phyloP scores from a whole-genome alignment of 2,113 vertebrate genomes.

The Beaufortia kweichowensis region DNA sequence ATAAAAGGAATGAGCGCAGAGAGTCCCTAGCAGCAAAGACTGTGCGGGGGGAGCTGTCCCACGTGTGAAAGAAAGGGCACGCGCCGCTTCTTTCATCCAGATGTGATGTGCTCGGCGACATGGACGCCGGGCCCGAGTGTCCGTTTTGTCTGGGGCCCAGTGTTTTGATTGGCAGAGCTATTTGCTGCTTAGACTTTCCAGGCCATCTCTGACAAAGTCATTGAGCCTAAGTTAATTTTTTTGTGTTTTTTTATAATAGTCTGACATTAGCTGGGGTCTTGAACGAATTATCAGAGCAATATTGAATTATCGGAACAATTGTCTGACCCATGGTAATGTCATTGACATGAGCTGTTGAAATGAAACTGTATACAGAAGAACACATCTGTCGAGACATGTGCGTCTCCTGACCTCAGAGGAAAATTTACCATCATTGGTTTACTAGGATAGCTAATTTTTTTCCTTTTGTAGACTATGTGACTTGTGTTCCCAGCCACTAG shows the following conservation, averaged over 20 bases:
- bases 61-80: slow-evolving; percentile 75
- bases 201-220: background rate
- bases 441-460: too few relatives aligned
- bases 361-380: background rate
- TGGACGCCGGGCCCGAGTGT: slow-evolving; percentile 55
- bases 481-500: too few relatives aligned
- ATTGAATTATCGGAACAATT: background rate
- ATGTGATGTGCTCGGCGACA: slow-evolving; percentile 66
- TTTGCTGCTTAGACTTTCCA: slow-evolving; percentile 42
- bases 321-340: background rate
- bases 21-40: slow-evolving; percentile 63
- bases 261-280: too few relatives aligned
- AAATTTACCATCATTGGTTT: too few relatives aligned
- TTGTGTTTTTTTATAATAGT: background rate
- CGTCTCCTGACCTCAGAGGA: background rate
- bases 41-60: slow-evolving; percentile 53
- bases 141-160: slow-evolving; percentile 53
- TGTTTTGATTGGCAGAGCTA: slow-evolving; percentile 60
- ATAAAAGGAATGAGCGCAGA: slow-evolving; percentile 72
- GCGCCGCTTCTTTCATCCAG: slow-evolving; percentile 73
- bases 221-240: background rate
- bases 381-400: background rate
- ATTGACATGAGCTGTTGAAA: background rate
- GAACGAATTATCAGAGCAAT: background rate
- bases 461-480: too few relatives aligned